Evolutionary conservation across 35 echinoderm and acorn worm genomes (phyloP).

Genomic region (Strongylocentrotus purpuratus): DNA sequence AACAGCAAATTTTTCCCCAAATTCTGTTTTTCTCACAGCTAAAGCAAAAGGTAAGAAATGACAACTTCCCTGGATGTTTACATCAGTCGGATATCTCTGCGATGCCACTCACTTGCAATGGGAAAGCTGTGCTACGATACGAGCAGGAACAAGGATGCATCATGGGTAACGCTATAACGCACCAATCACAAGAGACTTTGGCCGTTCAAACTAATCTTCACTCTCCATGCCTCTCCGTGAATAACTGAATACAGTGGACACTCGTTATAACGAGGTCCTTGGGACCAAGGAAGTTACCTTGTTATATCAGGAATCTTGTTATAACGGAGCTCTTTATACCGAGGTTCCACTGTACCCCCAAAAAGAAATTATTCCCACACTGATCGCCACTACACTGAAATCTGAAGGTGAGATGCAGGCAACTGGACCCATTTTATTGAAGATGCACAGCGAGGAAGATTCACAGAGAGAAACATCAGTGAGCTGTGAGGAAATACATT

Average conservation of each 20-base stretch:
- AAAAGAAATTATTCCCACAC: background rate
- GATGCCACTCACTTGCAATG: constrained; percentile 20
- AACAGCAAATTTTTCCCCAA: background rate
- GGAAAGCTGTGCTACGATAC: background rate
- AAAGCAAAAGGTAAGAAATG: constrained; percentile 41
- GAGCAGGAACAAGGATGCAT: background rate
- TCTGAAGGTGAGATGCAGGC: background rate
- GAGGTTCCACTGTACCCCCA: no score
- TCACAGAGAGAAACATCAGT: background rate
- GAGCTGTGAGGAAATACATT: background rate
- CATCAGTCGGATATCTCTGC: background rate
- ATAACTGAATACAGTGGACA: no score
- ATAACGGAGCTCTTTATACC: no score
- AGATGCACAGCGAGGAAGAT: background rate
- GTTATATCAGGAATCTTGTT: no score
- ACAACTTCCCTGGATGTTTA: background rate
- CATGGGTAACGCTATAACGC: background rate
- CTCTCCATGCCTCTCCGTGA: background rate
- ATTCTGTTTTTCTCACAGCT: background rate
- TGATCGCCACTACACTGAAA: background rate
- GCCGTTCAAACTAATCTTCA: background rate
- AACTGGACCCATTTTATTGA: background rate
- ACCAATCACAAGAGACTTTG: background rate
- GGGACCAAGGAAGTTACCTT: no score
- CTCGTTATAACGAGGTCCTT: no score